These are phyloP conservation scores for Neolamprologus variostigma DNA, from an alignment of 2,113 vertebrate genomes.

Conservation along the genomic window DNA sequence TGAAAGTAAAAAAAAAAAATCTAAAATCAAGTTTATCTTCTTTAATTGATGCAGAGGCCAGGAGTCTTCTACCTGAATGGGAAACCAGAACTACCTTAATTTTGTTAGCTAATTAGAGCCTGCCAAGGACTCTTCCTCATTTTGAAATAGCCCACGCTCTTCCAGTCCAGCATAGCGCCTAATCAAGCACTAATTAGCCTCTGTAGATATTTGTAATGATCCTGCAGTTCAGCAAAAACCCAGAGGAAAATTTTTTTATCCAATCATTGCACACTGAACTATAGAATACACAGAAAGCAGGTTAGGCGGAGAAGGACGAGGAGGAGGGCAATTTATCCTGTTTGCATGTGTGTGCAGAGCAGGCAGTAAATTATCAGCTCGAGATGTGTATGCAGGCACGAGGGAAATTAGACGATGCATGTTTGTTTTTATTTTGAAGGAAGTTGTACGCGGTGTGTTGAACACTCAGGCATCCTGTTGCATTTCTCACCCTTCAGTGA, in stretches of 20 bases:
- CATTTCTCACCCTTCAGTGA: neutral
- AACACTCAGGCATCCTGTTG: neutral
- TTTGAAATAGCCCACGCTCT: constrained; percentile 37
- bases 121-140: neutral
- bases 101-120: constrained; percentile 30
- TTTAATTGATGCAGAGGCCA: constrained; percentile 35
- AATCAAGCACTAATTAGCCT: constrained; percentile 50
- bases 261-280: constrained; percentile 30
- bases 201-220: constrained; percentile 50
- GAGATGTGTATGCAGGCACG: neutral
- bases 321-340: neutral
- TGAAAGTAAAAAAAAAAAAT: neutral
- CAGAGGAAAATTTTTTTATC: constrained; percentile 28
- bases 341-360: neutral
- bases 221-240: constrained; percentile 18
- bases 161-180: constrained; percentile 9
- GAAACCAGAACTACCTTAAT: constrained; percentile 22
- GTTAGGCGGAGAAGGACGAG: neutral
- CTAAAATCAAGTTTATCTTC: neutral
- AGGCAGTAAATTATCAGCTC: neutral
- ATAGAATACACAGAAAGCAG: neutral
- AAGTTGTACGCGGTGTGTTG: neutral
- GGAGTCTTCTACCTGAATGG: constrained; percentile 39
- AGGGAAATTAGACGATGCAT: constrained; percentile 1
- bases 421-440: neutral